Conservation (phyloP, 53 echinoderm and acorn worm species). For the Hippasteria phrygiana region DNA sequence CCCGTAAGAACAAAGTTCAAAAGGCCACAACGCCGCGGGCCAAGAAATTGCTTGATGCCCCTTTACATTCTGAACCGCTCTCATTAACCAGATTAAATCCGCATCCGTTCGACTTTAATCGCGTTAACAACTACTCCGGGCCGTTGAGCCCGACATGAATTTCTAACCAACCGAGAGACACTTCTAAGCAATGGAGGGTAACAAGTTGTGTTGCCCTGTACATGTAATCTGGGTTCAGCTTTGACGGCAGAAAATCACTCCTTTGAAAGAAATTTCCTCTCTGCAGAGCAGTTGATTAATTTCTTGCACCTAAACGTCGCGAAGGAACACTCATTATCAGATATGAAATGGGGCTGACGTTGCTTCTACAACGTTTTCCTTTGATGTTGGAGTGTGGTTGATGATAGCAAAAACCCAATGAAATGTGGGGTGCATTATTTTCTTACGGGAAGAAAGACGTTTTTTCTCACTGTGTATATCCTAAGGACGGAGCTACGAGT, state of each 20-base stretch:
- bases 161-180: slow-evolving; percentile 25
- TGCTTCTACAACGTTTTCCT: too few species aligned
- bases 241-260: background rate
- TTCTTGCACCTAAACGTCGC: background rate
- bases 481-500: too few species aligned
- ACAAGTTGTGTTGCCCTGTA: background rate
- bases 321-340: too few species aligned
- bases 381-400: too few species aligned
- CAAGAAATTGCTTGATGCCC: background rate
- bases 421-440: too few species aligned
- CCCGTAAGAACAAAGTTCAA: background rate
- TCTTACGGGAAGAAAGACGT: too few species aligned
- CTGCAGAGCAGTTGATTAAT: background rate
- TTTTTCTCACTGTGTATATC: too few species aligned
- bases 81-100: background rate
- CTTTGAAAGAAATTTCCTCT: slow-evolving; percentile 28
- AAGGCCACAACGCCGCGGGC: background rate
- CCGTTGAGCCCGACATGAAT: slow-evolving; percentile 24
- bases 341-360: too few species aligned
- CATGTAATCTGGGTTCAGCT: slow-evolving; percentile 13
- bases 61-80: background rate
- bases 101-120: slow-evolving; percentile 42
- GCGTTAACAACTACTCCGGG: slow-evolving; percentile 32
- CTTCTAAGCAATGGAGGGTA: background rate
- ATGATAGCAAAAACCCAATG: too few species aligned